A percentile compares a stretch with the other conserved stretches of the same genome.
Conservation (phyloP, 2,888 invertebrate genomes). For the Tenthredo amoena region DNA sequence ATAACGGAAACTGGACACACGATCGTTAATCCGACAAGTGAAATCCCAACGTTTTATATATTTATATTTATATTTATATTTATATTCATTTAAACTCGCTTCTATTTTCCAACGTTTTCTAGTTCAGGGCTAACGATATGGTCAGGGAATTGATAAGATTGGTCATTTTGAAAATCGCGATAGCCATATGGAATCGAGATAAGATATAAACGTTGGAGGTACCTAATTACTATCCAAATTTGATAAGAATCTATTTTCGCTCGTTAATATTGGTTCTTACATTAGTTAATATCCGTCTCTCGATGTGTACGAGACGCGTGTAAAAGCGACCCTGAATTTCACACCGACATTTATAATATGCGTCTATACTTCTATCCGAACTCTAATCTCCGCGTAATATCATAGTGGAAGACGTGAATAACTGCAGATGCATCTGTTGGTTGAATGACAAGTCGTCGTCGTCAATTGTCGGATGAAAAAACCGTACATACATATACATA, state of each 20-base stretch:
- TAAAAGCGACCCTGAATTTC: slow-evolving; percentile 1
- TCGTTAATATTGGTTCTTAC: neutral
- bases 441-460: slow-evolving; percentile 22
- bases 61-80: neutral
- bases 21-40: neutral
- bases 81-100: neutral
- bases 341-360: neutral
- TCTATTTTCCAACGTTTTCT: neutral
- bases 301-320: neutral
- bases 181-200: slow-evolving; percentile 3
- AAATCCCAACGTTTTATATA: too few relatives aligned
- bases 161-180: slow-evolving; percentile 29
- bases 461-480: slow-evolving; percentile 4
- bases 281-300: neutral
- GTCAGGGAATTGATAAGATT: slow-evolving; percentile 21
- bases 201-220: neutral
- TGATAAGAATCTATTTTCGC: slow-evolving; percentile 8
- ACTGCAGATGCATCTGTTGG: slow-evolving; percentile 33
- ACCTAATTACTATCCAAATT: slow-evolving; percentile 3
- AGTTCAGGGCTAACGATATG: neutral
- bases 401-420: neutral
- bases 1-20: neutral
- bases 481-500: neutral
- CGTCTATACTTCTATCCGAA: neutral
- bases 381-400: neutral